Percentiles rank a stretch among this genome's conserved stretches.
Conservation (phyloP, 2,797 vertebrate genomes). For the Urocyon cinereoargenteus region DNA sequence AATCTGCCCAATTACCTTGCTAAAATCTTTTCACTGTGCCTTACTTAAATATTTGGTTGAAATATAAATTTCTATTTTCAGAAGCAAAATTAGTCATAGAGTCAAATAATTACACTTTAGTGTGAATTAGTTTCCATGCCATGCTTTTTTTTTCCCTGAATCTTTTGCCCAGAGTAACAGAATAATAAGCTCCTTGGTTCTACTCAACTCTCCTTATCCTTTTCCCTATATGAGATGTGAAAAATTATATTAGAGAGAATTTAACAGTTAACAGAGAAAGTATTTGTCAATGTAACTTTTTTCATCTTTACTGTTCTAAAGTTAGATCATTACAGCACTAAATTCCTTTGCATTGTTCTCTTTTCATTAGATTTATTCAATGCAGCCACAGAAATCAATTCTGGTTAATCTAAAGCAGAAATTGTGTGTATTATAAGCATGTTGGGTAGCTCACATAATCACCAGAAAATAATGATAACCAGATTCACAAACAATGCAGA, state of each 20-base stretch:
- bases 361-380: not conserved
- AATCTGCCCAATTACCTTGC: not conserved
- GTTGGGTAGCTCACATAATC: not conserved
- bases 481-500: not conserved
- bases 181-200: not conserved
- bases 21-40: slow-evolving; percentile 14
- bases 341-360: not conserved
- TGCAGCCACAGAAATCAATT: not conserved
- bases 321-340: not conserved
- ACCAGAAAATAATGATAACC: not conserved
- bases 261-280: slow-evolving; percentile 1
- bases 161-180: slow-evolving; percentile 18
- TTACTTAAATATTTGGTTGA: slow-evolving; percentile 61
- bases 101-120: not conserved
- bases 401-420: slow-evolving; percentile 20
- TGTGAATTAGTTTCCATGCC: slow-evolving; percentile 32
- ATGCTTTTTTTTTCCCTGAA: not conserved
- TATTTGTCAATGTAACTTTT: not conserved
- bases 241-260: not conserved
- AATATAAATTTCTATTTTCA: slow-evolving; percentile 62
- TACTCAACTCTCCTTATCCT: not conserved
- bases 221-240: not conserved
- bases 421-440: not conserved
- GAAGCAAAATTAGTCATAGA: slow-evolving; percentile 44
- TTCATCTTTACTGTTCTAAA: not conserved